Base-by-base conservation (phyloP, 2,113 vertebrate genomes). In the Gymnarchus niloticus region DNA sequence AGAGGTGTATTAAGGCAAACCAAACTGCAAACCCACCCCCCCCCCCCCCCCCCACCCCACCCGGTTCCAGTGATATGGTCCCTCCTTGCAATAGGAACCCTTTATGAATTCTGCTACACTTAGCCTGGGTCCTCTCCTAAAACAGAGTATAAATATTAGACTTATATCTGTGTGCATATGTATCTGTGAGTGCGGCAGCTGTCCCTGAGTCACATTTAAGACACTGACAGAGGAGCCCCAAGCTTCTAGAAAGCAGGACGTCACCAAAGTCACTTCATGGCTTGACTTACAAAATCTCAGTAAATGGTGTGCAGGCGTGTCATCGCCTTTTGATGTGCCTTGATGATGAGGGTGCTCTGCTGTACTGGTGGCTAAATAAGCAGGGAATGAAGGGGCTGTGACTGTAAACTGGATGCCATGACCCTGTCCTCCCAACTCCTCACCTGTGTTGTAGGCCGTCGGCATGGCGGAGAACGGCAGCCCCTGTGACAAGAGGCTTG, bases 401-500 rank as follows among this genome's bases (percentile, higher is more conserved):
- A 41, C 37, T 69, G 33, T 37, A 69, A 37, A 41, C 61, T 37
- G 61, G 33, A 33, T n/a, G 37, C 28, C 4, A n/a, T n/a, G n/a
- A n/a, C n/a, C n/a, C n/a, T 10, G 33, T 19, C 12, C 37, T 37
- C 28, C 19, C 76, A n/a, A n/a, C 41, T 2, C 51, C 49, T 93
- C 85, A 95, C 95, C 94, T 93, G 94, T 93, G 92, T 94, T 95
- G 92, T 95, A 95, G 1, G 94, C 93, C 7, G 94, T 94, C 52
- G 94, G 90, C 93, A 95, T 95, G 89, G 94, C 93, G 0, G 94
- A 95, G 92, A 95, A 95, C 77, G 93, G 94, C 87, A 94, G 91
- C 41, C 96, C 97, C 94, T 92, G 97, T 90, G 97, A 94, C 90
- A 99, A 91, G 88, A 96, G 98, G 91, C 97, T 96, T 65, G 98